These are phyloP conservation scores for Drosophila orosa DNA, from an alignment of 1,140 invertebrate species.

Conservation along the genomic window DNA sequence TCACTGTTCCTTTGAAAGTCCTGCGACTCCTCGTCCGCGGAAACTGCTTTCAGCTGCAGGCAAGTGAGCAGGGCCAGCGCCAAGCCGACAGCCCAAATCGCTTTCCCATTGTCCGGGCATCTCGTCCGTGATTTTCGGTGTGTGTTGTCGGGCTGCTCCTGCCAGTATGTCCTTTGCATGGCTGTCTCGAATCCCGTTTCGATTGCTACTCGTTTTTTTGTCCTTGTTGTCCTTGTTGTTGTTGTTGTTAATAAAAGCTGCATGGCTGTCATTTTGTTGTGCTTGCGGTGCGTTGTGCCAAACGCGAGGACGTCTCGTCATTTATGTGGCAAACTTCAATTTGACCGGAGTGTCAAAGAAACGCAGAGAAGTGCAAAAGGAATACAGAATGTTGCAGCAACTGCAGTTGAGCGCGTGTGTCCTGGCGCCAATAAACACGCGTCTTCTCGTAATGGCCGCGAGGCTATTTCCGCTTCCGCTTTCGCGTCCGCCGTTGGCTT, in stretches of 20 bases:
- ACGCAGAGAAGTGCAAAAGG: slow-evolving; percentile 30
- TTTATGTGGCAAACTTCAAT: slow-evolving; percentile 71
- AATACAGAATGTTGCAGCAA: slow-evolving; percentile 23
- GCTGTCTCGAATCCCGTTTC: slow-evolving; percentile 18
- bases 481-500: slow-evolving; percentile 67
- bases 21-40: slow-evolving; percentile 75
- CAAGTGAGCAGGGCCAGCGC: slow-evolving; percentile 52
- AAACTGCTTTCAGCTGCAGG: slow-evolving; percentile 45
- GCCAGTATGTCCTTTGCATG: slow-evolving; percentile 51
- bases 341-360: slow-evolving; percentile 64
- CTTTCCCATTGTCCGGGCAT: slow-evolving; percentile 58
- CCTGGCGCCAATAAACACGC: slow-evolving; percentile 49
- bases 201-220: slow-evolving; percentile 35
- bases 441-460: slow-evolving; percentile 42
- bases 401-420: slow-evolving; percentile 17
- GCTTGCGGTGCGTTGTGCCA: slow-evolving; percentile 56
- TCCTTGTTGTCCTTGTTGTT: slow-evolving; percentile 31
- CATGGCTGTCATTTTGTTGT: slow-evolving; percentile 71
- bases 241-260: slow-evolving; percentile 68
- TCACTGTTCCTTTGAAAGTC: slow-evolving; percentile 84
- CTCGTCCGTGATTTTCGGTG: slow-evolving; percentile 73
- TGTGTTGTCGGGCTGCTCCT: slow-evolving; percentile 37
- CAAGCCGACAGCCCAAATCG: slow-evolving; percentile 60
- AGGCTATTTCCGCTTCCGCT: slow-evolving; percentile 64
- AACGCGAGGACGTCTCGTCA: slow-evolving; percentile 71